Evolutionary conservation across 1,140 invertebrate genomes (phyloP).

Genomic region (Brachionus asplanchnoidis): DNA sequence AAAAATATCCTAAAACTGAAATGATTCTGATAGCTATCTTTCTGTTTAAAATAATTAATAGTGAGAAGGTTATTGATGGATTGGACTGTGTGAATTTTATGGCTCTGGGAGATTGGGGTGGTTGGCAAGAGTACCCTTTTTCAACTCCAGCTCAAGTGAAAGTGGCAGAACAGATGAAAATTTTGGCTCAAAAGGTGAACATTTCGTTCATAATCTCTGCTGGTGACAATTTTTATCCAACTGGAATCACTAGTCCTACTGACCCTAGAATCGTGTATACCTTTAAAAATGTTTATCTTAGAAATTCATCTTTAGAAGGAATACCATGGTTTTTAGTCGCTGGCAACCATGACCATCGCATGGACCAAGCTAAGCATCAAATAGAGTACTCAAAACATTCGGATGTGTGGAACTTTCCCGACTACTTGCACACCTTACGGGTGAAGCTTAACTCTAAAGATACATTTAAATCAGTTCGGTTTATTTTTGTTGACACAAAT

Average conservation of each 20-base stretch:
- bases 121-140: background rate
- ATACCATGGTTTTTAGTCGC: slow-evolving; percentile 21
- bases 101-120: slow-evolving; percentile 13
- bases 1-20: background rate
- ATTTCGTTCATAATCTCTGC: slow-evolving; percentile 34
- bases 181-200: background rate
- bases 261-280: slow-evolving; percentile 39
- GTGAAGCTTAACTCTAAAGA: background rate
- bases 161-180: background rate
- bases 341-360: slow-evolving; percentile 41
- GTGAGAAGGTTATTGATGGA: background rate
- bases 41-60: background rate
- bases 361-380: background rate
- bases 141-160: background rate
- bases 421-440: background rate
- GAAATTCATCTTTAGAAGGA: background rate
- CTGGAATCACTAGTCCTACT: background rate
- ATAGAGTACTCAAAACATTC: slow-evolving; percentile 15
- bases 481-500: slow-evolving; percentile 5
- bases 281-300: slow-evolving; percentile 31
- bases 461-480: background rate
- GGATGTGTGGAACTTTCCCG: slow-evolving; percentile 18
- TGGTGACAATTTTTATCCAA: slow-evolving; percentile 43
- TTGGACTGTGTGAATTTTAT: background rate
- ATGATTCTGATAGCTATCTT: background rate